These are phyloP conservation scores for Colossoma macropomum DNA, from an alignment of 2,113 vertebrate genomes.

Conservation along the genomic window DNA sequence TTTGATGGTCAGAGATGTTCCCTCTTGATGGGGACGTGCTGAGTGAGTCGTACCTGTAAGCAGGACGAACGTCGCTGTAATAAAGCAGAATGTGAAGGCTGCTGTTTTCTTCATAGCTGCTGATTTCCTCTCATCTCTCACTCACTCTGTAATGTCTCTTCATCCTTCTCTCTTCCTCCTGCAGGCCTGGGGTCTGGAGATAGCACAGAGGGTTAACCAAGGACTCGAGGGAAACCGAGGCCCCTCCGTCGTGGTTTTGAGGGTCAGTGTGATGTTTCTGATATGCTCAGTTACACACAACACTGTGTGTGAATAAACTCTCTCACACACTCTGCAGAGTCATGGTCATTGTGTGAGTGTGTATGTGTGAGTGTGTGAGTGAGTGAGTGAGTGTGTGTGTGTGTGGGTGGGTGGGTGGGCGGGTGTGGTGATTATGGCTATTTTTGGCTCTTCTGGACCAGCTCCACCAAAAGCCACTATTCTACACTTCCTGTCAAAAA, in stretches of 20 bases:
- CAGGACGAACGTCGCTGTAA: neutral
- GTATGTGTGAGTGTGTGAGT: neutral
- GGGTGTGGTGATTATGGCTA: slow-evolving; percentile 70
- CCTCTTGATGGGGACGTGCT: neutral
- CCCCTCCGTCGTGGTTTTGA: neutral
- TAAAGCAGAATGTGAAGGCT: neutral
- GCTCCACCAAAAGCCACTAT: neutral
- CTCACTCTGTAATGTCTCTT: neutral
- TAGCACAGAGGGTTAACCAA: slow-evolving; percentile 48
- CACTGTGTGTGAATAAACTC: slow-evolving; percentile 41
- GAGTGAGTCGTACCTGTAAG: slow-evolving; percentile 19
- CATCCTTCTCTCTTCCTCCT: slow-evolving; percentile 27
- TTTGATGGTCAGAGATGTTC: no score
- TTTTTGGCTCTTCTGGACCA: slow-evolving; percentile 57
- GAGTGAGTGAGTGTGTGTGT: neutral
- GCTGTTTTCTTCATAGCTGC: slow-evolving; percentile 24
- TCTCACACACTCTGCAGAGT: slow-evolving; percentile 49
- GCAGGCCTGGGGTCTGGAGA: slow-evolving; percentile 17
- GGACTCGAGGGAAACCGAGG: slow-evolving; percentile 32
- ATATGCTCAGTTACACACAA: slow-evolving; percentile 63
- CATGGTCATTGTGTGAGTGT: slow-evolving; percentile 19
- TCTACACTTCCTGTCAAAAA: neutral
- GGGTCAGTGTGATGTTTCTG: slow-evolving; percentile 61
- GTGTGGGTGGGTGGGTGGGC: neutral
- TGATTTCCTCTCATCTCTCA: neutral